phyloP scores from a whole-genome alignment of 2,797 vertebrate genomes.

The Enteromius thamalakanensis region DNA sequence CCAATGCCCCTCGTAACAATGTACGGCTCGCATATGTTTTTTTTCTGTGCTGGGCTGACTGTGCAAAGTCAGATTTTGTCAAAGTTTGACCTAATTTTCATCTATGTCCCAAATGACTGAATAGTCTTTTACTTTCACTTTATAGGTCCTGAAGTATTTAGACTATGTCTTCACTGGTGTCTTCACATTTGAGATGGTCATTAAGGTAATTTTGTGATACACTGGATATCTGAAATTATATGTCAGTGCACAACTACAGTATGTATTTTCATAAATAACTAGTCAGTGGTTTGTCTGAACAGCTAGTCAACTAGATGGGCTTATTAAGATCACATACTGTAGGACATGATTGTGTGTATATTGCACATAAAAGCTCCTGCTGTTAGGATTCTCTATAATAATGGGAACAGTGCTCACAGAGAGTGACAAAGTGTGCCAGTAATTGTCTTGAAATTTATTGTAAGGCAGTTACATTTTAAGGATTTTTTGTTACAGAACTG shows the following conservation, averaged over 20 bases:
- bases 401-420: not conserved
- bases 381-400: not conserved
- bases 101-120: not conserved
- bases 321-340: not conserved
- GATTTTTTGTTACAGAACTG: not conserved
- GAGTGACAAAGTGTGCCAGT: not conserved
- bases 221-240: not conserved
- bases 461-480: not conserved
- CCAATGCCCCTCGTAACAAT: slow-evolving; percentile 88
- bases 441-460: not conserved
- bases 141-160: slow-evolving; percentile 93
- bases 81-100: not conserved
- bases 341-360: not conserved
- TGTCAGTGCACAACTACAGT: not conserved
- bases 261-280: not conserved
- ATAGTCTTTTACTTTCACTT: slow-evolving; percentile 11
- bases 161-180: slow-evolving; percentile 98
- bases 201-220: slow-evolving; percentile 82
- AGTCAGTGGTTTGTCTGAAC: not conserved
- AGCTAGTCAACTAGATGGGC: not conserved
- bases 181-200: slow-evolving; percentile 99
- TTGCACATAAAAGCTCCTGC: not conserved
- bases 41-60: not conserved
- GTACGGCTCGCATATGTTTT: slow-evolving; percentile 73
- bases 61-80: not conserved